Conservation (phyloP, 2,797 vertebrate genomes). For the Propithecus deckenii region DNA sequence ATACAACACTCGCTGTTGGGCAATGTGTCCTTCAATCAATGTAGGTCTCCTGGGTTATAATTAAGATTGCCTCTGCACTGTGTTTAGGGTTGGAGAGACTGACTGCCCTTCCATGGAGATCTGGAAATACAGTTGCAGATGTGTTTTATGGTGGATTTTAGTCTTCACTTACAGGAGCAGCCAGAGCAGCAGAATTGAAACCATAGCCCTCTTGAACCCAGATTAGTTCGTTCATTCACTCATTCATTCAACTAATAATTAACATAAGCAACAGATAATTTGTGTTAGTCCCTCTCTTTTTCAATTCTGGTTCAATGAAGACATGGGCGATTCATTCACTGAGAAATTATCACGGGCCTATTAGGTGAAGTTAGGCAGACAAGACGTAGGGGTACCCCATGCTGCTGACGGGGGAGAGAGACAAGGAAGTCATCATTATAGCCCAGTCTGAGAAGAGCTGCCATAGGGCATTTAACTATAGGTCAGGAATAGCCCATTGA, state of each 20-base stretch:
- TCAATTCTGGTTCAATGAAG: not conserved
- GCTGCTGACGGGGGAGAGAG: not conserved
- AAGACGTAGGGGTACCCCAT: not conserved
- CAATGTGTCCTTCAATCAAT: not conserved
- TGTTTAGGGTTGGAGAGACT: not conserved
- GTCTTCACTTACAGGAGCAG: not conserved
- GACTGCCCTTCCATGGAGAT: not conserved
- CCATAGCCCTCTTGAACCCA: not conserved
- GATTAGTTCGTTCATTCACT: not conserved
- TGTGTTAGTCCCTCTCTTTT: not conserved
- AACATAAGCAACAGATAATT: not conserved
- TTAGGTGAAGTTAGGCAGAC: not conserved
- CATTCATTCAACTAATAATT: not conserved
- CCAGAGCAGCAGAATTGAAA: not conserved
- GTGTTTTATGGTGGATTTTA: not conserved
- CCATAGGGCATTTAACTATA: not conserved
- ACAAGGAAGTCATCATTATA: not conserved
- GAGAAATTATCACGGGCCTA: not conserved
- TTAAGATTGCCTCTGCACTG: not conserved
- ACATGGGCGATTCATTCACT: not conserved
- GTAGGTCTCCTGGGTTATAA: not conserved
- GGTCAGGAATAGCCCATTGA: not conserved
- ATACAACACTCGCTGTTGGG: not conserved
- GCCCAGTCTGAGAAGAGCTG: not conserved
- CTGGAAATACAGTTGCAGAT: not conserved